Base-by-base conservation (phyloP, 2,888 invertebrate species). In the Cancer borealis region DNA sequence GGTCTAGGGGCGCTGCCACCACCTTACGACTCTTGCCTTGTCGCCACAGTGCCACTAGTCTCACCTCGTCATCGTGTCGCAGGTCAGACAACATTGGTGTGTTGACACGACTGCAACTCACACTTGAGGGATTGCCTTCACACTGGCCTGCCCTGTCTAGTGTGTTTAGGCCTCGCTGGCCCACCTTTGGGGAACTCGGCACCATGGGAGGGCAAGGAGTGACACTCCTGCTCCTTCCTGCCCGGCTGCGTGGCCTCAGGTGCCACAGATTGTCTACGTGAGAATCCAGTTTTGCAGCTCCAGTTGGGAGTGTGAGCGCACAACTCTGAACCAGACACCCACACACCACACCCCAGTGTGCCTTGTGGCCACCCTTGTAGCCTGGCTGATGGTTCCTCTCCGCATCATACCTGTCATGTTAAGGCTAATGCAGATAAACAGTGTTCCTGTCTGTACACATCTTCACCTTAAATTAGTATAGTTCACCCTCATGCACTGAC, bases 321-420 rank as follows among this genome's bases (percentile, higher is more conserved):
- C 79, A 88, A 73, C 93, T 94, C 66, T 95, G 95, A n/a, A 95
- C 93, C 46, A 95, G 92, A 66, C 95, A 95, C n/a, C 95, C 95
- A 90, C 95, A 95, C 17, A 95, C 88, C 26, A 95, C 88, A 14
- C 95, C 95, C 95, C 95, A 95, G 88, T 95, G 95, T 3, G 95
- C 95, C 79, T 95, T 95, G 93, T 94, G 93, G 1, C 95, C 95
- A 26, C 87, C 79, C 30, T 84, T 91, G 14, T 88, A 66, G 1
- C 95, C 95, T 39, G 95, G 95, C 92, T 94, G 88, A 79, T 95
- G 93, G 88, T 95, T 95, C 6, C 91, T 95, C 79, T 95, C 95
- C 10, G 95, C 93, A 93, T 95, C 95, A 91, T 95, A 95, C 14
- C 95, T 95, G 79, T 49, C 14, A 79, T 66, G 95, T 93, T 93